Evolutionary conservation across 2,113 vertebrate species (phyloP).

Genomic region (Entelurus aequoreus): DNA sequence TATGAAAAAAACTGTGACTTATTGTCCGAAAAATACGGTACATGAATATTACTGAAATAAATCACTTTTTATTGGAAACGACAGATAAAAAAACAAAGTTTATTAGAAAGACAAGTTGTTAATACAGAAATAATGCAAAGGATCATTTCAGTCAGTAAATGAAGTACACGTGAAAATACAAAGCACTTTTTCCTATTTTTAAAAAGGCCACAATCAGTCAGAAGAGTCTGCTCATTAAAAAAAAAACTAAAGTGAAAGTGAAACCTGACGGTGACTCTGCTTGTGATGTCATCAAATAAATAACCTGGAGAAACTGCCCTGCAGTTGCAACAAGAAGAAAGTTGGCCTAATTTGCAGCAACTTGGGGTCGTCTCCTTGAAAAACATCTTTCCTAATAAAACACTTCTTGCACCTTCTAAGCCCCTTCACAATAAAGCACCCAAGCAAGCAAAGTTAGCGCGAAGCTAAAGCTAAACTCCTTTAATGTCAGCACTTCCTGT

Average conservation of each 20-base stretch:
- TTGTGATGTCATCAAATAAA: constrained; percentile 64
- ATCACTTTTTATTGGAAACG: background rate
- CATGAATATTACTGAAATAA: background rate
- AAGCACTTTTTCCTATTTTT: constrained; percentile 17
- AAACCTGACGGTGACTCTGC: constrained; percentile 34
- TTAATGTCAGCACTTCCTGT: too few relatives aligned
- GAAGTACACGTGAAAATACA: constrained; percentile 28
- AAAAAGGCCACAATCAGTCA: constrained; percentile 16
- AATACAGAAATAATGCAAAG: constrained; percentile 60
- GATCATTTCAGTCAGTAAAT: constrained; percentile 64
- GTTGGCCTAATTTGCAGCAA: background rate
- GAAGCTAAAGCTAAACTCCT: too few relatives aligned
- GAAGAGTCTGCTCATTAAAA: constrained; percentile 9
- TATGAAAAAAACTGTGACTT: too few relatives aligned
- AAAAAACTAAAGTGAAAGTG: background rate
- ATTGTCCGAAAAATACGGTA: too few relatives aligned
- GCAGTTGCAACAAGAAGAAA: constrained; percentile 59
- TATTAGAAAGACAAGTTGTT: constrained; percentile 52
- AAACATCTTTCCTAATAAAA: background rate
- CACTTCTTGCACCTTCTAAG: background rate
- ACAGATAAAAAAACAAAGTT: constrained; percentile 39
- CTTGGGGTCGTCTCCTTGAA: constrained; percentile 3
- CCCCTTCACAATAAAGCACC: background rate
- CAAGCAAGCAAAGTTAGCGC: constrained; percentile 1
- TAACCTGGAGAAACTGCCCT: constrained; percentile 69